A percentile compares a stretch with the other conserved stretches of the same genome.
Conservation (phyloP, 2,113 vertebrate genomes). For the Melanerpes aurifrons region DNA sequence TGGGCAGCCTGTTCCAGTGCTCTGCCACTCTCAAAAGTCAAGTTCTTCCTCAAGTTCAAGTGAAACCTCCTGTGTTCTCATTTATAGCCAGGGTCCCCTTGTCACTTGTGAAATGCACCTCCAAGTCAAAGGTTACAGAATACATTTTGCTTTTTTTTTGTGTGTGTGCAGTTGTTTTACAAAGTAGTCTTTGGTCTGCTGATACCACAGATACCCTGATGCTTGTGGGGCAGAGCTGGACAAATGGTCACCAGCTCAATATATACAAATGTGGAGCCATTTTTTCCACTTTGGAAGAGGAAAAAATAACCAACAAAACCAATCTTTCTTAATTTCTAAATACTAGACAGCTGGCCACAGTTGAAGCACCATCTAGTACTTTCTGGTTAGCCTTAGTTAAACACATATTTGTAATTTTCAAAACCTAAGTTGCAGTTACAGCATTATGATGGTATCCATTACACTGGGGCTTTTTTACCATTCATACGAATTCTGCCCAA, state of each 20-base stretch:
- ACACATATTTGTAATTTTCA: constrained; percentile 5
- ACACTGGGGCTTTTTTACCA: constrained; percentile 10
- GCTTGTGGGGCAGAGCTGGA: background rate
- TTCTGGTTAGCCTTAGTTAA: constrained; percentile 38
- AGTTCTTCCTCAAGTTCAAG: too few relatives aligned
- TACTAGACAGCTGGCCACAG: constrained; percentile 16
- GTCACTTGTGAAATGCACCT: background rate
- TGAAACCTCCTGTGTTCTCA: too few relatives aligned
- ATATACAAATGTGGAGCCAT: background rate
- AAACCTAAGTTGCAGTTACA: constrained; percentile 36
- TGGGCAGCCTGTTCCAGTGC: too few relatives aligned
- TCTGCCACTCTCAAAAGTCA: too few relatives aligned
- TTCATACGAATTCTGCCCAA: background rate
- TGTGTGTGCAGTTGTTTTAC: background rate
- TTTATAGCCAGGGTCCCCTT: too few relatives aligned
- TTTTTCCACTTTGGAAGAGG: background rate
- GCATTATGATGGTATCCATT: constrained; percentile 48
- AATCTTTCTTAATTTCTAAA: constrained; percentile 35
- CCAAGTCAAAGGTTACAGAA: background rate
- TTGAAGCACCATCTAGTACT: constrained; percentile 4
- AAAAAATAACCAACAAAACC: background rate
- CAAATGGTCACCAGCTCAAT: background rate
- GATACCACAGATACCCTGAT: background rate
- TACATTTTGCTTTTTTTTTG: background rate
- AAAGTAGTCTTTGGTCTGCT: background rate